Evolutionary conservation across 2,888 invertebrate species (phyloP).

Genomic region (Clostera curtula): DNA sequence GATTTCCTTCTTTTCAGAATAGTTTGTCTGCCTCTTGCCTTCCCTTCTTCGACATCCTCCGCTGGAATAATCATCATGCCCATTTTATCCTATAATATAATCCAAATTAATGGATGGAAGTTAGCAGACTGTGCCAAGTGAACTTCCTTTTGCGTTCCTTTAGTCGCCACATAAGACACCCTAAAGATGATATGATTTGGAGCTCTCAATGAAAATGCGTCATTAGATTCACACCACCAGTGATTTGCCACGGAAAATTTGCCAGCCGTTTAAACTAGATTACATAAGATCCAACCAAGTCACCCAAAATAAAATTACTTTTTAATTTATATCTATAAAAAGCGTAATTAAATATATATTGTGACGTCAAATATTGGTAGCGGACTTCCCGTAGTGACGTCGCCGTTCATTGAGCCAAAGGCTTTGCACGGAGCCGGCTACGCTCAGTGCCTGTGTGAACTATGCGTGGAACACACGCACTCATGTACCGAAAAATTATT

Average conservation of each 20-base stretch:
- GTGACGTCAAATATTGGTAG: conserved; percentile 56
- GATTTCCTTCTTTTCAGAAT: too few relatives aligned
- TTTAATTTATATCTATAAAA: conserved; percentile 35
- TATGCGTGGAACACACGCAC: conserved; percentile 68
- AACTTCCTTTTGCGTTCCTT: too few relatives aligned
- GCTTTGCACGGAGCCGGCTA: conserved; percentile 45
- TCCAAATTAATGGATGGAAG: too few relatives aligned
- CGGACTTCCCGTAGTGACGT: conserved; percentile 72
- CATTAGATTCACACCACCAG: too few relatives aligned
- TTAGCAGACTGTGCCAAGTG: too few relatives aligned
- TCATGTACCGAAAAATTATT: conserved; percentile 40
- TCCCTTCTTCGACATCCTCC: too few relatives aligned
- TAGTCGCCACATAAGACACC: too few relatives aligned
- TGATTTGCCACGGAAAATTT: conserved; percentile 11
- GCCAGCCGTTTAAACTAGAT: conserved; percentile 3
- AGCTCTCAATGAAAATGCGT: too few relatives aligned
- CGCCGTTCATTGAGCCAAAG: conserved; percentile 60
- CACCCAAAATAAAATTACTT: conserved; percentile 17
- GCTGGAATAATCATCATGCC: too few relatives aligned
- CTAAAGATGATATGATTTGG: too few relatives aligned
- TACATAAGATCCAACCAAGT: conserved; percentile 9
- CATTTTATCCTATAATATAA: too few relatives aligned
- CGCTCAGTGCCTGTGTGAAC: conserved; percentile 68
- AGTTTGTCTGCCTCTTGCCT: too few relatives aligned
- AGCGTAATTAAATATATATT: conserved; percentile 35